These are phyloP conservation scores for Apocrypta bakeri DNA, from an alignment of 1,140 invertebrate species.

Conservation along the genomic window DNA sequence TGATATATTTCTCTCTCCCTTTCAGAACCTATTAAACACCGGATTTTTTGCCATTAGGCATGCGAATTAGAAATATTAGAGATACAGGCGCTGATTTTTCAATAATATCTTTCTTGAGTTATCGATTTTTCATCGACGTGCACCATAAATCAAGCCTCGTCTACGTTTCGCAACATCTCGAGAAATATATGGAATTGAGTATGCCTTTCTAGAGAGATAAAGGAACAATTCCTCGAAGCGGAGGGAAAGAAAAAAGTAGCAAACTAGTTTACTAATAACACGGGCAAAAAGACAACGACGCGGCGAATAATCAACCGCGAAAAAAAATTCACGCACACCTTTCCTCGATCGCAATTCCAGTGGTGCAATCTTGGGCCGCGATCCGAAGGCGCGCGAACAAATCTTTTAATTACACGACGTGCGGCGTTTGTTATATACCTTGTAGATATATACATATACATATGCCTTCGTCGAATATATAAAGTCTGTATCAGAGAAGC, in stretches of 20 bases:
- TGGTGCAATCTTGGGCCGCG: background rate
- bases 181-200: background rate
- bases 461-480: too few species aligned
- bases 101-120: background rate
- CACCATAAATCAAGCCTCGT: constrained; percentile 8
- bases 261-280: constrained; percentile 12
- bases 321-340: background rate
- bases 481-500: background rate
- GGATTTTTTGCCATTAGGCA: background rate
- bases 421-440: background rate
- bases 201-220: background rate
- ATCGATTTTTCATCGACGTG: background rate
- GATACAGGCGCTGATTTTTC: background rate
- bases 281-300: constrained; percentile 17
- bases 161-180: background rate
- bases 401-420: constrained; percentile 50
- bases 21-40: background rate
- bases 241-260: background rate
- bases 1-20: background rate
- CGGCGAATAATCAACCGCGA: background rate
- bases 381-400: constrained; percentile 48
- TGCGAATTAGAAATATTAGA: background rate
- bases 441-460: background rate
- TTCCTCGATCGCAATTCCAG: constrained; percentile 6
- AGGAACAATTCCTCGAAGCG: background rate